Base-by-base conservation (phyloP, 2,888 invertebrate species). In the Adela reaumurella region DNA sequence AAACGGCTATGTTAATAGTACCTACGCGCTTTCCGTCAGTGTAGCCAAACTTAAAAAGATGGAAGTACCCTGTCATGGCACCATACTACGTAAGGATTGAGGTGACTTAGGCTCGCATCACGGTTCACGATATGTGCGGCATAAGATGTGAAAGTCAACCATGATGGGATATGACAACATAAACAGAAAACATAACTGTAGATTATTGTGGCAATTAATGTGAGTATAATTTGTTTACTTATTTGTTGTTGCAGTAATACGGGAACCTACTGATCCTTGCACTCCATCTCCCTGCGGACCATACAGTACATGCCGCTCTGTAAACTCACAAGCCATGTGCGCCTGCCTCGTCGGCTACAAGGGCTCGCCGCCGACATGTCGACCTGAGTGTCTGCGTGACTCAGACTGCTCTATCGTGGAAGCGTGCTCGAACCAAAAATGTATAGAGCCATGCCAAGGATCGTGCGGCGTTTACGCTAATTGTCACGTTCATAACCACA, bases 331-430 rank as follows among this genome's bases (percentile, higher is more conserved):
- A 62, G 87, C 88, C 0, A 73, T 87, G 20, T 92, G 92, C 60
- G 86, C 88, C 53, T 92, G 92, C 63, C 63, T 89, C 19, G 83
- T 88, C 45, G 90, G 89, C 35, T 90, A 87, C 70, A 81, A 81
- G 51, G 92, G 92, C 28, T 83, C 83, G 45, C 88, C 93, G 50
- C 85, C 85, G 42, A 86, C 88, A 16, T 94, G 93, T 61, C 80
- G 88, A 58, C 90, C 92, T 0, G 92, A 93, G 67, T 93, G 93
- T 68, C 83, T 90, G 14, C 84, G 91, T 4, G 91, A 88, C 63
- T 85, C 90, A 0, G 93, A 92, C 59, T 93, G 93, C 62, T 74
- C 88, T 24, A 83, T 84, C 54, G 79, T 89, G 55, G 83, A 83
- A 59, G 88, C 91, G 8, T 94, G 94, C 60, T 83, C 88, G 3